These are phyloP conservation scores for Dasyurus viverrinus DNA, from an alignment of 2,113 vertebrate genomes.

Conservation along the genomic window DNA sequence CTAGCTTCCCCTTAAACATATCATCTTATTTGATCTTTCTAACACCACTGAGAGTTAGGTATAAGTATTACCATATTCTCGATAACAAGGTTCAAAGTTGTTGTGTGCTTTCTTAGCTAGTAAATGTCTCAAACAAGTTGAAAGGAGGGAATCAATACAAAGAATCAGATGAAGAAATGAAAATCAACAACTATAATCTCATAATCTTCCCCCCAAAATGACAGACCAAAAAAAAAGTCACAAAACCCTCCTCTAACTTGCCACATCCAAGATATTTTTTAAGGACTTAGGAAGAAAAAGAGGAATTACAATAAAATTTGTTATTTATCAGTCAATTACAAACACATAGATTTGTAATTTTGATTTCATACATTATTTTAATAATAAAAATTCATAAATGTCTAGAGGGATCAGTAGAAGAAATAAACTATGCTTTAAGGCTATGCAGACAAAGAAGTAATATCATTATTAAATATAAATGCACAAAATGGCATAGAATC, in stretches of 20 bases:
- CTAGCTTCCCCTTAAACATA: not conserved
- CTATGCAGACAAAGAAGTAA: not conserved
- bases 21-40: not conserved
- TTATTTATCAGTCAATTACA: not conserved
- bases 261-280: not conserved
- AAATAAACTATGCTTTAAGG: not conserved
- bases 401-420: not conserved
- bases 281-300: not conserved
- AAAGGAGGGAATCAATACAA: not conserved
- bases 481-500: not conserved
- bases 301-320: not conserved
- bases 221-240: not conserved
- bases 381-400: not conserved
- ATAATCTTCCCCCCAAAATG: not conserved
- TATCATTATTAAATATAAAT: not conserved
- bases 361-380: not conserved
- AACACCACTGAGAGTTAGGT: not conserved
- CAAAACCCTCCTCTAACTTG: not conserved
- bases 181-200: not conserved
- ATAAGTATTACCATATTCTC: not conserved
- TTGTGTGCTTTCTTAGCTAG: not conserved
- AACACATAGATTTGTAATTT: not conserved
- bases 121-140: not conserved
- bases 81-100: not conserved
- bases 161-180: not conserved